phyloP scores from a whole-genome alignment of 2,797 vertebrate species.

The Tarsius wallacei region DNA sequence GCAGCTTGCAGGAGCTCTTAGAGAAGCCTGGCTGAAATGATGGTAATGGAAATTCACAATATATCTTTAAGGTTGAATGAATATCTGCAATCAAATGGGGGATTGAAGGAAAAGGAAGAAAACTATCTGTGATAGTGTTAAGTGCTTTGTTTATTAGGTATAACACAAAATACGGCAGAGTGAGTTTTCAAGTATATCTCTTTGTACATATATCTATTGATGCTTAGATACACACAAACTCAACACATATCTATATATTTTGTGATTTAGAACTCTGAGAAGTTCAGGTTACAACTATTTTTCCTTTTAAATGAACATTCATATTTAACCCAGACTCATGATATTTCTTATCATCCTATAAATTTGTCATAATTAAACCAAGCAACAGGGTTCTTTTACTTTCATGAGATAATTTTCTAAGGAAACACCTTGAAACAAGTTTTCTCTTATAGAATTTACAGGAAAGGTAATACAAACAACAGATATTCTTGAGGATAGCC shows the following conservation, averaged over 20 bases:
- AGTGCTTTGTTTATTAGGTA: background rate
- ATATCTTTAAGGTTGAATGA: background rate
- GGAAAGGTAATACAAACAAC: background rate
- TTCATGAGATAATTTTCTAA: slow-evolving; percentile 23
- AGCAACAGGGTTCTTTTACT: background rate
- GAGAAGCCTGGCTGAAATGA: background rate
- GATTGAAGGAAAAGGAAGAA: background rate
- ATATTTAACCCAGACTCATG: background rate
- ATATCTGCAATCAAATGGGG: background rate
- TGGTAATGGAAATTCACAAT: background rate
- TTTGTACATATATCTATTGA: background rate
- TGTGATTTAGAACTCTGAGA: background rate
- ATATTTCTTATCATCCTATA: background rate
- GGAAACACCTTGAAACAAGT: background rate
- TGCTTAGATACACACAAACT: background rate
- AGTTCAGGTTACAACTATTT: background rate
- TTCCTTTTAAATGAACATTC: background rate
- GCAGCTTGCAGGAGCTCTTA: rapidly evolving
- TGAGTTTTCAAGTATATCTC: background rate
- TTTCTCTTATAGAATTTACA: background rate
- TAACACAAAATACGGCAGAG: background rate
- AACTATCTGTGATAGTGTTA: background rate
- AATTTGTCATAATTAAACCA: background rate
- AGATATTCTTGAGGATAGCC: background rate
- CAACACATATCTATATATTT: background rate